Percentiles rank a stretch among this genome's conserved stretches.
phyloP scores from a whole-genome alignment of 2,113 vertebrate genomes.

The Dicerorhinus sumatrensis region DNA sequence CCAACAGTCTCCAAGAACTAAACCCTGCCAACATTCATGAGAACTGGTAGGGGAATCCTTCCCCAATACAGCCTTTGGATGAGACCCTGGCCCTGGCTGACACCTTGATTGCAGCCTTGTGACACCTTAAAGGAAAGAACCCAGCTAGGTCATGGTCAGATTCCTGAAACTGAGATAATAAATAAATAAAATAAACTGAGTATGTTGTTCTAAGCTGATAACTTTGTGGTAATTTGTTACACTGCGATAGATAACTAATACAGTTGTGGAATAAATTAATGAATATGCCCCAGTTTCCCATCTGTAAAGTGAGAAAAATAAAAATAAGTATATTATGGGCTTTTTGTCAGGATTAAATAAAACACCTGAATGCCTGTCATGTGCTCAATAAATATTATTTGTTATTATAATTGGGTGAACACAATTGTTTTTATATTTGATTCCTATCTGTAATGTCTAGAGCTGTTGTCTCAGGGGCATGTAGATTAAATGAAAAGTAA shows the following conservation, averaged over 20 bases:
- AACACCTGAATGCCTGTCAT: not conserved
- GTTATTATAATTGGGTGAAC: not conserved
- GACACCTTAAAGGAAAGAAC: not conserved
- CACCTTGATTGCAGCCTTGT: not conserved
- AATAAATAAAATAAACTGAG: not conserved
- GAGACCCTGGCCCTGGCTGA: not conserved
- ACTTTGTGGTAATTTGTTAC: not conserved
- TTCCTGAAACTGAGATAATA: not conserved
- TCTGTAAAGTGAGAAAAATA: not conserved
- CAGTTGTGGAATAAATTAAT: not conserved
- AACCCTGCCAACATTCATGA: not conserved
- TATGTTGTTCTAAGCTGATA: not conserved
- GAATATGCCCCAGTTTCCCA: not conserved
- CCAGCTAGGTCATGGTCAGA: not conserved
- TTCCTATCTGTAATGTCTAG: not conserved
- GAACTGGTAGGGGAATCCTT: not conserved
- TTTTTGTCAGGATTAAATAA: constrained; percentile 1
- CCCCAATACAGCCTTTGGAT: not conserved
- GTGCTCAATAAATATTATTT: not conserved
- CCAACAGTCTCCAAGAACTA: not conserved
- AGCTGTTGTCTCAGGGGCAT: not conserved
- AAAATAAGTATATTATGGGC: not conserved
- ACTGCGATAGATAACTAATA: not conserved
- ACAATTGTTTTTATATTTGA: not conserved
- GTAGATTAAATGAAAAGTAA: not conserved